Percentiles rank a stretch among this genome's conserved stretches.
Conservation (phyloP, 2,113 vertebrate genomes). For the Oncorhynchus kisutch region DNA sequence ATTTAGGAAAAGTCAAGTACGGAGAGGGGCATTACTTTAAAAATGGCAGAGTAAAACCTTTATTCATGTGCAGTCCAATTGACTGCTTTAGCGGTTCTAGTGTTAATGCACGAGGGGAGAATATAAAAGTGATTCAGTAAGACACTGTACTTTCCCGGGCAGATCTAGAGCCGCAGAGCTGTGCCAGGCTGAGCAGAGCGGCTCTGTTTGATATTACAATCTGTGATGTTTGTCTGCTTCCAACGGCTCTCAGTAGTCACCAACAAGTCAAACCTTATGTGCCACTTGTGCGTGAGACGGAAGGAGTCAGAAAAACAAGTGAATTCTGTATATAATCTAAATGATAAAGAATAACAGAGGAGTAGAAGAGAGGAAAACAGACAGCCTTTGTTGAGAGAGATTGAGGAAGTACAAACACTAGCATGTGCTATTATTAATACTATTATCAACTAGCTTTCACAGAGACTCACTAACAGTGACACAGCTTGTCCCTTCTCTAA, state of each 20-base stretch:
- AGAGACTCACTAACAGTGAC: not conserved
- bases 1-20: too few relatives aligned
- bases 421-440: not conserved
- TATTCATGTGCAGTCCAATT: too few relatives aligned
- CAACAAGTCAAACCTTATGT: conserved; percentile 32
- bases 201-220: conserved; percentile 26
- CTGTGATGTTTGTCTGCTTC: conserved; percentile 18
- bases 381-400: conserved; percentile 41
- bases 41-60: too few relatives aligned
- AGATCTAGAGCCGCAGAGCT: not conserved
- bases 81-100: too few relatives aligned
- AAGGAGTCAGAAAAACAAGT: conserved; percentile 46
- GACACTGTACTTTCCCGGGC: not conserved
- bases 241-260: conserved; percentile 32
- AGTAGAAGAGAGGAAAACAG: conserved; percentile 19
- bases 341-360: conserved; percentile 48
- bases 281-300: conserved; percentile 39
- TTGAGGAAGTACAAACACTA: not conserved
- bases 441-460: not conserved
- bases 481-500: not conserved
- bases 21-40: too few relatives aligned
- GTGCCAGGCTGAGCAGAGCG: not conserved
- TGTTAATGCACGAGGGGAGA: not conserved
- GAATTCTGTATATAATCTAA: conserved; percentile 37
- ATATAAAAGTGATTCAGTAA: not conserved